Base-by-base conservation (phyloP, 92 coral and sea anemone genomes). In the Muricea muricata region DNA sequence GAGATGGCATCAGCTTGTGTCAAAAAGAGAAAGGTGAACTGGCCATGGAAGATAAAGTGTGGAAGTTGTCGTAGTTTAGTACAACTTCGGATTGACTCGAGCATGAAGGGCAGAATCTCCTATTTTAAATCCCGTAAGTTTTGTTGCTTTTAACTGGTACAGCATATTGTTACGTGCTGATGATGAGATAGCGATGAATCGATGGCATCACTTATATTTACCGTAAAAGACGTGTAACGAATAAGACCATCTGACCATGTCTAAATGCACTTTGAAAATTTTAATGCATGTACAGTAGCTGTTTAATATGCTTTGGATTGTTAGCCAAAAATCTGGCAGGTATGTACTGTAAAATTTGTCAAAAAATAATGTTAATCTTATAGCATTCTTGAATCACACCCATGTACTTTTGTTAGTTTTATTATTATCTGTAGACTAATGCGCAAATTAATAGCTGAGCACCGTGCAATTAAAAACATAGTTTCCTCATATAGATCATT, bases 121-220 rank as follows among this genome's bases (percentile, higher is more conserved):
- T 81, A 81, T 68, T 81, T 81, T 67, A 47, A 81, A 81, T 73
- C 80, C 33, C 86, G 86, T 81, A 81, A 81, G 80, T 81, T 52
- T 58, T 6, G 32, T 58, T 32, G 66, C 32, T 58, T 58, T 58
- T 74, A 65, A 80, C 85, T 46, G 78, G 46, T 80, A 54, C 37
- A 54, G 46, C 45, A 41, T 15, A 82, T 23, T 82, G 79, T 50
- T 23, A 28, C 46, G 17, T 65, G 46, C 70, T 50, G 13, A 58
- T 58, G 66, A 58, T 58, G 66, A 58, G 78, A 68, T 58, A 58
- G 24, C 24, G 66, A 58, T 4, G 66, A 20, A 58, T 20, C 24
- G 66, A 58, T 4, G 66, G 24, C 24, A 58, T 58, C 58, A 50
- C 23, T 58, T 58, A n/a, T 26, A 58, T 58, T 58, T 25, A 17